phyloP scores from a whole-genome alignment of 2,797 vertebrate species.

The Pampus argenteus region DNA sequence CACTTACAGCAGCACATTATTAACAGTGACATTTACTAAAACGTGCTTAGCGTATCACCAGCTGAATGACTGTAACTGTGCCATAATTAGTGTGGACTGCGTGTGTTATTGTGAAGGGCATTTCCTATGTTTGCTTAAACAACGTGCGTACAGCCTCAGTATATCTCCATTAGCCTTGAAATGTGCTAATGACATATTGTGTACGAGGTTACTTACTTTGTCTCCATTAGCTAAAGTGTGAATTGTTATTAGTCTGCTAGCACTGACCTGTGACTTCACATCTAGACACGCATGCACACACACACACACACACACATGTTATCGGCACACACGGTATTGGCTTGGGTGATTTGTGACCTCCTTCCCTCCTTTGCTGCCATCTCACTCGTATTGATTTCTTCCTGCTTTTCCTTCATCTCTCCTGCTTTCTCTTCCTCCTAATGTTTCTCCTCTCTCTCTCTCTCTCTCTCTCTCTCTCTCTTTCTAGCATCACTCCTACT shows the following conservation, averaged over 20 bases:
- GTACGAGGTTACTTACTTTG: constrained; percentile 76
- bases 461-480: constrained; percentile 10
- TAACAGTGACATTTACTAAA: constrained; percentile 35
- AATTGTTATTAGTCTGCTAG: constrained; percentile 75
- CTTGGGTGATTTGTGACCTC: constrained; percentile 81
- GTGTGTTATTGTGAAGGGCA: constrained; percentile 51
- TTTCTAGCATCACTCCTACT: constrained; percentile 41
- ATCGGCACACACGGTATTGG: constrained; percentile 66
- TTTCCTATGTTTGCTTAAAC: constrained; percentile 55
- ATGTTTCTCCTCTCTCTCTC: constrained; percentile 5
- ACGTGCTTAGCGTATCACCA: constrained; percentile 18
- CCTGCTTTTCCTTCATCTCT: constrained; percentile 61
- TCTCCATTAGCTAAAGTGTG: constrained; percentile 80
- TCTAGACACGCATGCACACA: constrained; percentile 27
- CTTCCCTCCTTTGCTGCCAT: constrained; percentile 80
- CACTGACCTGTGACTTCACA: constrained; percentile 71
- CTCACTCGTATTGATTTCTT: constrained; percentile 77
- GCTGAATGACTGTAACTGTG: constrained; percentile 43
- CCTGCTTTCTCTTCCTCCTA: constrained; percentile 35
- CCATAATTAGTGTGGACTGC: constrained; percentile 42
- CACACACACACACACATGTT: constrained; percentile 43
- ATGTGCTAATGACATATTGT: constrained; percentile 71
- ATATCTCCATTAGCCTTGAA: constrained; percentile 76
- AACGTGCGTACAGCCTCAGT: constrained; percentile 42
- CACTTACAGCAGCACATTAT: constrained; percentile 17